phyloP scores from a whole-genome alignment of 1,140 invertebrate species.

The Calephelis virginiensis region DNA sequence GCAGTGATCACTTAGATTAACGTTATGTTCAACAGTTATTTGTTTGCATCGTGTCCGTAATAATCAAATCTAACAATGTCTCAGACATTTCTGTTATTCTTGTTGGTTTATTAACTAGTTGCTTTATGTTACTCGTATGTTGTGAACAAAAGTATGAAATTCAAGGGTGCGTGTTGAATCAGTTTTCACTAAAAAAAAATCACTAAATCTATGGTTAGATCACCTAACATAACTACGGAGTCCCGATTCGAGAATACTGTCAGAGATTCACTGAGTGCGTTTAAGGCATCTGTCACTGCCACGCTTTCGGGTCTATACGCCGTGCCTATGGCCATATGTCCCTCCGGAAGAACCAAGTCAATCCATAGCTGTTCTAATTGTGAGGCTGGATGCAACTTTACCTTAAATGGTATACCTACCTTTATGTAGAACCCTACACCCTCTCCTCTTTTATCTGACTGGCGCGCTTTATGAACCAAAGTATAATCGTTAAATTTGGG shows the following conservation, averaged over 20 bases:
- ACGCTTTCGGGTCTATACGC: conserved; percentile 29
- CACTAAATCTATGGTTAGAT: conserved; percentile 31
- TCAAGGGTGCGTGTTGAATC: neutral
- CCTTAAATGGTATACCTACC: conserved; percentile 15
- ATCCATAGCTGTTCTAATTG: conserved; percentile 33
- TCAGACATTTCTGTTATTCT: conserved; percentile 9
- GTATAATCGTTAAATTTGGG: conserved; percentile 21
- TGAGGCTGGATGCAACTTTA: conserved; percentile 17
- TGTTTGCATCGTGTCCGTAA: neutral
- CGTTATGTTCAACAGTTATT: neutral
- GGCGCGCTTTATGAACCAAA: conserved; percentile 25
- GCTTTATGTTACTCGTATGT: conserved; percentile 16
- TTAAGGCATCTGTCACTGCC: neutral
- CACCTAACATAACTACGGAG: conserved; percentile 24
- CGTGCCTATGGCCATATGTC: conserved; percentile 24
- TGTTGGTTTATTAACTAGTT: conserved; percentile 23
- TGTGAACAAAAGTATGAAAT: conserved; percentile 16
- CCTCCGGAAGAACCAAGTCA: conserved; percentile 17
- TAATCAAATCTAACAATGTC: neutral
- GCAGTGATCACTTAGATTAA: neutral
- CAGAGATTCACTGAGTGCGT: conserved; percentile 26
- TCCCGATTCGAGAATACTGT: conserved; percentile 20
- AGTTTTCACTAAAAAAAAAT: conserved; percentile 15
- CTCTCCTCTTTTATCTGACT: conserved; percentile 19
- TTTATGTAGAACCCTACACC: conserved; percentile 30